Percentiles rank a stretch among this genome's conserved stretches.
These are phyloP conservation scores for Danio aesculapii DNA, from an alignment of 2,797 vertebrate species.

Conservation along the genomic window DNA sequence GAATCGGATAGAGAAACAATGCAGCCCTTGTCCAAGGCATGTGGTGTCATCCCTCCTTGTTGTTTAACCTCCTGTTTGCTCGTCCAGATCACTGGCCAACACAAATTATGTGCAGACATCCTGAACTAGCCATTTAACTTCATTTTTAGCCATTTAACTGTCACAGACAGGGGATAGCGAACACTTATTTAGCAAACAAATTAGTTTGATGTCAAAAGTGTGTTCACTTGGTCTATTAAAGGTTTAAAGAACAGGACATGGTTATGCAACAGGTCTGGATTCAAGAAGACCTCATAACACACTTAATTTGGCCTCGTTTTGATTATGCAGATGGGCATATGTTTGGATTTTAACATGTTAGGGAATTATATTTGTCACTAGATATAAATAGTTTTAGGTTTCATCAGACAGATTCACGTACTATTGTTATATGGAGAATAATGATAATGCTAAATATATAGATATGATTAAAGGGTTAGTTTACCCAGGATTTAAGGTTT, in stretches of 20 bases:
- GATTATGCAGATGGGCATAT: not conserved
- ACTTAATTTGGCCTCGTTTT: conserved; percentile 3
- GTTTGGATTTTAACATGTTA: not conserved
- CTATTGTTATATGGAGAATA: too few species aligned
- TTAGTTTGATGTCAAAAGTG: not conserved
- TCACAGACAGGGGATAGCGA: not conserved
- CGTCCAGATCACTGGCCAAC: not conserved
- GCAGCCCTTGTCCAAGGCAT: conserved; percentile 15
- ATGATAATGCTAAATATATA: too few species aligned
- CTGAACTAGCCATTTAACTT: not conserved
- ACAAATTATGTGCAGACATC: not conserved
- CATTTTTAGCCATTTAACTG: too few species aligned
- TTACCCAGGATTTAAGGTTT: too few species aligned
- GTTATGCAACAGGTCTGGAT: conserved; percentile 19
- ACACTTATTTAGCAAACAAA: not conserved
- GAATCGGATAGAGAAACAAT: conserved; percentile 45
- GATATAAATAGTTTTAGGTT: too few species aligned
- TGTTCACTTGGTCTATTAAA: not conserved
- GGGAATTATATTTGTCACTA: not conserved
- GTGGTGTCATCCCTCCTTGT: conserved; percentile 58
- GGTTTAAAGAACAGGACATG: not conserved
- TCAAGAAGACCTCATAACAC: conserved; percentile 20
- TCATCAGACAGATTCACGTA: too few species aligned
- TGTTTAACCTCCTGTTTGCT: conserved; percentile 25
- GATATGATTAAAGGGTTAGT: too few species aligned